Evolutionary conservation across 2,113 vertebrate species (phyloP).

Genomic region (Oncorhynchus masou): DNA sequence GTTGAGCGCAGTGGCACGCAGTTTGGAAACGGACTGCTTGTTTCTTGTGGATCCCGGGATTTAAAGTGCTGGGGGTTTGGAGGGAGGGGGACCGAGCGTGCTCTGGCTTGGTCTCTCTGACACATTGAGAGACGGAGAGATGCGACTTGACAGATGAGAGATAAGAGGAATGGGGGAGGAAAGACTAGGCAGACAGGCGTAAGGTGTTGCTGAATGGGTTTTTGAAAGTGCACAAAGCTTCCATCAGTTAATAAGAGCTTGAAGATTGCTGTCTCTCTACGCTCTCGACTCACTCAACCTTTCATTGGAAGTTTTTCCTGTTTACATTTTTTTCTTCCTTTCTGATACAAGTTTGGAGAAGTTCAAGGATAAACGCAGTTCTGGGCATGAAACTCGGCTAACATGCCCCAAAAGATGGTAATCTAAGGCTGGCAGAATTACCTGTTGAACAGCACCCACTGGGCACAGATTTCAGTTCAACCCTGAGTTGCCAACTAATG

Average conservation of each 20-base stretch:
- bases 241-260: constrained; percentile 38
- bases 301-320: constrained; percentile 37
- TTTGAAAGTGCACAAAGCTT: constrained; percentile 58
- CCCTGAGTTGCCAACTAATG: too few relatives aligned
- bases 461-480: too few relatives aligned
- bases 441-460: neutral
- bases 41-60: constrained; percentile 48
- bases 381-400: constrained; percentile 18
- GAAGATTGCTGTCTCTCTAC: constrained; percentile 47
- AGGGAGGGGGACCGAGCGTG: constrained; percentile 35
- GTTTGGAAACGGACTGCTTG: constrained; percentile 69
- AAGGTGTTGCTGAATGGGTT: constrained; percentile 53
- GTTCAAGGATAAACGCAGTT: constrained; percentile 24
- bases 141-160: constrained; percentile 61
- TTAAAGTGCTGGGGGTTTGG: constrained; percentile 33
- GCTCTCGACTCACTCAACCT: constrained; percentile 39
- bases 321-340: constrained; percentile 32
- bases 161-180: constrained; percentile 64
- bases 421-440: constrained; percentile 20
- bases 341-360: constrained; percentile 35
- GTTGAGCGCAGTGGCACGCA: constrained; percentile 47
- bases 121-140: constrained; percentile 42
- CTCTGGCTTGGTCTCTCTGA: constrained; percentile 45
- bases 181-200: constrained; percentile 54
- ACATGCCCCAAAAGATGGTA: constrained; percentile 26